Evolutionary conservation across 2,113 vertebrate species (phyloP).

Genomic region (Misgurnus mizolepis): DNA sequence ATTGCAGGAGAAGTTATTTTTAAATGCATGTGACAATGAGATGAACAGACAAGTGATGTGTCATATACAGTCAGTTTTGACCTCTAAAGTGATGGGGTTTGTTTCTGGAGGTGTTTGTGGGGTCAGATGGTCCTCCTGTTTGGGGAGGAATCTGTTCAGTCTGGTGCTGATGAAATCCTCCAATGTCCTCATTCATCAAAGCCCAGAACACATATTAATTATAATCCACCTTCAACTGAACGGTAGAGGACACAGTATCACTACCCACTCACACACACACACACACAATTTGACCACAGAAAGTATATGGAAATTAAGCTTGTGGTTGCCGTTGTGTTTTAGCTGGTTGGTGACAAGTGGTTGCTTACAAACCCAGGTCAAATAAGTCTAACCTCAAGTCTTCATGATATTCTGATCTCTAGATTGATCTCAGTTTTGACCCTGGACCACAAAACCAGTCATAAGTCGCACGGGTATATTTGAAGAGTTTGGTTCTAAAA

Average conservation of each 20-base stretch:
- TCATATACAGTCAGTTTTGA: slow-evolving; percentile 61
- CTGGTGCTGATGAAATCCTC: slow-evolving; percentile 74
- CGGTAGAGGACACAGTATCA: slow-evolving; percentile 72
- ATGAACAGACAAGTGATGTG: slow-evolving; percentile 42
- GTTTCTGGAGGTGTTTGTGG: slow-evolving; percentile 60
- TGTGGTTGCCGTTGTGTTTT: too few species aligned
- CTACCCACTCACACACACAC: slow-evolving; percentile 22
- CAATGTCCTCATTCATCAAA: slow-evolving; percentile 81
- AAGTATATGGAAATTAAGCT: too few species aligned
- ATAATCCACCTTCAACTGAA: slow-evolving; percentile 77
- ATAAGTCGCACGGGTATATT: too few species aligned
- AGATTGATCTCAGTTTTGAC: too few species aligned
- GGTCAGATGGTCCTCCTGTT: slow-evolving; percentile 71
- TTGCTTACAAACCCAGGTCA: too few species aligned
- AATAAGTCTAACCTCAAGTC: too few species aligned
- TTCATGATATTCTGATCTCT: too few species aligned
- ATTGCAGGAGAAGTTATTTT: neutral
- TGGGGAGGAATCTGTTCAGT: slow-evolving; percentile 72
- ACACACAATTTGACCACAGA: slow-evolving; percentile 41
- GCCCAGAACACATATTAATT: slow-evolving; percentile 76
- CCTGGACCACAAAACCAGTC: too few species aligned
- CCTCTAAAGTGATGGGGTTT: slow-evolving; percentile 49
- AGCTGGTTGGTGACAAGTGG: too few species aligned
- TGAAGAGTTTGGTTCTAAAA: too few species aligned
- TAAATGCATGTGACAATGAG: slow-evolving; percentile 35